A percentile compares a stretch with the other conserved stretches of the same genome.
Evolutionary conservation across 2,797 vertebrate species (phyloP).

Genomic region (Helostoma temminkii): DNA sequence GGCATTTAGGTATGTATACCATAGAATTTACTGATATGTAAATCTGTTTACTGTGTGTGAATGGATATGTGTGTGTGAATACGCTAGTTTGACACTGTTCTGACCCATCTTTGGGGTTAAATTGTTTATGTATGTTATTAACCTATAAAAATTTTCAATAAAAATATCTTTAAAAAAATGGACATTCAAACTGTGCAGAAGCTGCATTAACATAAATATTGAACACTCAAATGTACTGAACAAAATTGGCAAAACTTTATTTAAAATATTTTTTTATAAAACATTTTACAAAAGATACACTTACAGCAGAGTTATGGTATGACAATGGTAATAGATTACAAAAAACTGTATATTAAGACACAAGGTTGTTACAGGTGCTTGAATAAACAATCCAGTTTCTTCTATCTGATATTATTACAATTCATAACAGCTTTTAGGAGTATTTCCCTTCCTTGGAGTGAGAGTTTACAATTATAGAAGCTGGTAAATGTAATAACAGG

Average conservation of each 20-base stretch:
- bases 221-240: neutral
- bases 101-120: neutral
- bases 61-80: too few species aligned
- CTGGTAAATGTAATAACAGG: neutral
- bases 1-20: too few species aligned
- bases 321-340: neutral
- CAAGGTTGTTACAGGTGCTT: neutral
- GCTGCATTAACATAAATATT: neutral
- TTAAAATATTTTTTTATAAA: conserved; percentile 34
- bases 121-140: neutral
- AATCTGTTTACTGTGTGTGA: too few species aligned
- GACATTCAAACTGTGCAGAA: neutral
- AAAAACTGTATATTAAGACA: conserved; percentile 42
- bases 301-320: conserved; percentile 6
- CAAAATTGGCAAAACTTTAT: conserved; percentile 45
- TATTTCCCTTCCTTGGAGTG: neutral
- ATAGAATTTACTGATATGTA: too few species aligned
- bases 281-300: conserved; percentile 31
- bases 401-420: neutral
- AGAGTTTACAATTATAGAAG: neutral
- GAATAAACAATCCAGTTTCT: conserved; percentile 2
- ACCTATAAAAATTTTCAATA: too few species aligned
- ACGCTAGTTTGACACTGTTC: too few species aligned
- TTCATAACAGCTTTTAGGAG: neutral
- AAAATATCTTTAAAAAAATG: too few species aligned